Base-by-base conservation (phyloP, 2,113 vertebrate genomes). In the Okapia johnstoni region DNA sequence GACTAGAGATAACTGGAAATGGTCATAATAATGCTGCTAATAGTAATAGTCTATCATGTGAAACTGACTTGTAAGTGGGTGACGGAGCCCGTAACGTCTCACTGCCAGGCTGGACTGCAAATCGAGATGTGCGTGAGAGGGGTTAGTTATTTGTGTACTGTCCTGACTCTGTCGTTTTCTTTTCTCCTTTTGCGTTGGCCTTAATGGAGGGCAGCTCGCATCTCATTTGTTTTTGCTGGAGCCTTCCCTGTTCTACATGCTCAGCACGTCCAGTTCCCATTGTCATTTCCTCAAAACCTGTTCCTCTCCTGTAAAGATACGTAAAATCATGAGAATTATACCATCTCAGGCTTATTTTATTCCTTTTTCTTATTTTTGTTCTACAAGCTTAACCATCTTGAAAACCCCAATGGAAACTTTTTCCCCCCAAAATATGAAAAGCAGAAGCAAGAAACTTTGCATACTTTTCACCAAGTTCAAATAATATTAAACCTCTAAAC, bases 331-430 rank as follows among this genome's bases (percentile, higher is more conserved):
- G n/a, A 87, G 40, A 84, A 85, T 80, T 87, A 46, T 28, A n/a
- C 48, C 28, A 70, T 87, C 60, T 86, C 52, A 66, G 11, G 2
- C 15, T 79, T 85, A 66, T 88, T 93, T 90, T 61, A 19, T 48
- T 77, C 50, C 70, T 28, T 60, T 94, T 57, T 79, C 40, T 87
- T 91, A 83, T n/a, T 90, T 97, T 96, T 88, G 23, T 76, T 85
- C 40, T 93, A 66, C 2, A 61, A 17, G 76, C 3, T 12, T 96
- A 79, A 23, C 26, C 66, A 87, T 63, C 55, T 90, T 79, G 30
- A 83, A 94, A 95, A 85, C 23, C 8, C 11, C 83, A 93, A 46
- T 92, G 77, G 70, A 97, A 61, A 28, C 2, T 9, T 50, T 54
- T 19, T 14, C 4, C 17, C 28, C 43, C 19, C 25, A 13, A 84